Evolutionary conservation across 2,113 vertebrate genomes (phyloP).

Genomic region (Rhynchomys soricoides): DNA sequence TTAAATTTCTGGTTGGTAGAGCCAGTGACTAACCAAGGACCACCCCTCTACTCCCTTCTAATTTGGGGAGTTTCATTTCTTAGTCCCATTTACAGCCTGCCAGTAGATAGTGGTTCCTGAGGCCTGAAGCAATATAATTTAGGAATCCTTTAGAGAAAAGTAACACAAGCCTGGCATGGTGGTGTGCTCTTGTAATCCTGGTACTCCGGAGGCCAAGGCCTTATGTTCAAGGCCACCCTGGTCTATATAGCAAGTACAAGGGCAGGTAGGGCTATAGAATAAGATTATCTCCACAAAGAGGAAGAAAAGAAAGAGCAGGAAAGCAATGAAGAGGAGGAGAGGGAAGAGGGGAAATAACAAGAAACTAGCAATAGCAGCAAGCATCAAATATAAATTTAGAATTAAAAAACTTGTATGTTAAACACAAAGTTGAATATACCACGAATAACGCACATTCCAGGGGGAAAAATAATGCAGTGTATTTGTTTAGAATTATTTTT

Average conservation of each 20-base stretch:
- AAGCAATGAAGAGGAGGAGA: background rate
- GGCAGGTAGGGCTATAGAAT: background rate
- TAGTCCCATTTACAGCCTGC: background rate
- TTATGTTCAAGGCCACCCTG: background rate
- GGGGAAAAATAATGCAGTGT: background rate
- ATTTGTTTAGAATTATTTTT: background rate
- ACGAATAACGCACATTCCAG: background rate
- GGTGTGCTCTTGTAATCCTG: background rate
- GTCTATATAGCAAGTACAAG: background rate
- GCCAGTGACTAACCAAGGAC: background rate
- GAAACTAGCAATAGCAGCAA: background rate
- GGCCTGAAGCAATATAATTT: background rate
- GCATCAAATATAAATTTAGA: background rate
- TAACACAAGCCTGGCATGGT: background rate
- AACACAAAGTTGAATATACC: background rate
- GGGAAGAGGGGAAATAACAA: background rate
- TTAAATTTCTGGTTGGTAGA: background rate
- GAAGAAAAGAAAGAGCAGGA: background rate
- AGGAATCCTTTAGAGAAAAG: conserved; percentile 2
- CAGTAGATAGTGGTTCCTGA: background rate
- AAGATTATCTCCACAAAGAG: background rate
- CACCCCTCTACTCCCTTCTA: background rate
- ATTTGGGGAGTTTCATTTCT: background rate
- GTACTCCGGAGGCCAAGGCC: background rate
- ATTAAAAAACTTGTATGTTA: background rate